Conservation (phyloP, 2,888 invertebrate genomes). For the Atethmia centrago region DNA sequence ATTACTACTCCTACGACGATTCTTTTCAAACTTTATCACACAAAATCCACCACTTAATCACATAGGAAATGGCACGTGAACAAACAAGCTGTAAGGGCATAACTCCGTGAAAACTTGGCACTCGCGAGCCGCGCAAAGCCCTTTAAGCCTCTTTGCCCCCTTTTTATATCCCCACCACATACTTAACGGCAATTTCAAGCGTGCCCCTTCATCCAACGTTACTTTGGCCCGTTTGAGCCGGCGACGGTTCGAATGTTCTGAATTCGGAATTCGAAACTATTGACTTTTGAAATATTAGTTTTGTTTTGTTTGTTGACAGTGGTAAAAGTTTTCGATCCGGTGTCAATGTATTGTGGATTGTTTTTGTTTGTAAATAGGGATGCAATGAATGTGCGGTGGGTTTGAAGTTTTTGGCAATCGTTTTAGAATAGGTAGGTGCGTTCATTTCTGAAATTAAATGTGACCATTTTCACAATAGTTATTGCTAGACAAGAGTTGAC, state of each 20-base stretch:
- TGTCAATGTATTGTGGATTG: slow-evolving; percentile 53
- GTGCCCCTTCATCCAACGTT: slow-evolving; percentile 78
- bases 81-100: slow-evolving; percentile 81
- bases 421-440: neutral
- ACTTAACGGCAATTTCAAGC: slow-evolving; percentile 86
- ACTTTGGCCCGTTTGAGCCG: slow-evolving; percentile 71
- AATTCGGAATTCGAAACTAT: slow-evolving; percentile 66
- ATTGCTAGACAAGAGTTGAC: neutral
- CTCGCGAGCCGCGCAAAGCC: slow-evolving; percentile 82
- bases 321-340: slow-evolving; percentile 54
- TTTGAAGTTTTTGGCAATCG: slow-evolving; percentile 6
- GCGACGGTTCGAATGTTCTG: slow-evolving; percentile 56
- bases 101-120: slow-evolving; percentile 82
- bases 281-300: slow-evolving; percentile 68
- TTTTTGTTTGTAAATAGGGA: slow-evolving; percentile 43
- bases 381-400: slow-evolving; percentile 22
- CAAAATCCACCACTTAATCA: slow-evolving; percentile 83
- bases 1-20: slow-evolving; percentile 41
- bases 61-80: slow-evolving; percentile 82
- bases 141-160: slow-evolving; percentile 85
- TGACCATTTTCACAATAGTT: neutral
- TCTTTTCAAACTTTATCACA: slow-evolving; percentile 70
- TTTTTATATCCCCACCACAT: slow-evolving; percentile 86
- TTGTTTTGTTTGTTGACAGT: slow-evolving; percentile 62
- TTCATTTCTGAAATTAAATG: slow-evolving; percentile 15